phyloP scores from a whole-genome alignment of 2,113 vertebrate species.

The Mesembrinibis cayennensis region DNA sequence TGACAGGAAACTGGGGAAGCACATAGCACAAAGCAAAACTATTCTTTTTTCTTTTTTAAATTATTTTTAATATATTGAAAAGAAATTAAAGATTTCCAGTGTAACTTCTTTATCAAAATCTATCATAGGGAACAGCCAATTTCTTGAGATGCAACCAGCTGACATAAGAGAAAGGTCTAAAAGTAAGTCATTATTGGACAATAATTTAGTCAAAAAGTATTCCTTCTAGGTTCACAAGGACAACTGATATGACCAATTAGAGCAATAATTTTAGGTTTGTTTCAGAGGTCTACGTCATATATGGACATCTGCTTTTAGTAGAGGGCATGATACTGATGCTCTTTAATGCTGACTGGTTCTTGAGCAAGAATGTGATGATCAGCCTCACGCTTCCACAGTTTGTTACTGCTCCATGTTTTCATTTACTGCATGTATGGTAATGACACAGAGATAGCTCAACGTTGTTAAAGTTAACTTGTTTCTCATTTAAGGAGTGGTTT shows the following conservation, averaged over 20 bases:
- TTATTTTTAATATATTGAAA: not conserved
- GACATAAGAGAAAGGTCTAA: not conserved
- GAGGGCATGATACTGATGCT: not conserved
- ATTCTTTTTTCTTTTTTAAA: fast-evolving
- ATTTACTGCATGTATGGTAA: not conserved
- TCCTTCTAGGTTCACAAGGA: not conserved
- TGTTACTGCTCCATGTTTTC: not conserved
- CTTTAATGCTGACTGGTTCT: not conserved
- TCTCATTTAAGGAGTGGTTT: not conserved
- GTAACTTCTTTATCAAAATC: not conserved
- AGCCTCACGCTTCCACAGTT: not conserved
- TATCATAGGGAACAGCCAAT: not conserved
- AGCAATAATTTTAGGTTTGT: not conserved
- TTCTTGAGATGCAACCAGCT: not conserved
- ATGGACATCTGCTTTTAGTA: not conserved
- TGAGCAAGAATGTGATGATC: not conserved
- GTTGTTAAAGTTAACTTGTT: not conserved
- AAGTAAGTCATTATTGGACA: not conserved
- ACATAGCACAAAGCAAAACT: not conserved
- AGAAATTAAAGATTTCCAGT: not conserved
- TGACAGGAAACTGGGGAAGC: not conserved
- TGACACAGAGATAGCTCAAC: not conserved
- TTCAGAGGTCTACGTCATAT: not conserved
- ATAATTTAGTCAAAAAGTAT: not conserved
- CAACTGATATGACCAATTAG: not conserved